phyloP scores from a whole-genome alignment of 2,888 invertebrate species.

The Netelia fuscicornis region DNA sequence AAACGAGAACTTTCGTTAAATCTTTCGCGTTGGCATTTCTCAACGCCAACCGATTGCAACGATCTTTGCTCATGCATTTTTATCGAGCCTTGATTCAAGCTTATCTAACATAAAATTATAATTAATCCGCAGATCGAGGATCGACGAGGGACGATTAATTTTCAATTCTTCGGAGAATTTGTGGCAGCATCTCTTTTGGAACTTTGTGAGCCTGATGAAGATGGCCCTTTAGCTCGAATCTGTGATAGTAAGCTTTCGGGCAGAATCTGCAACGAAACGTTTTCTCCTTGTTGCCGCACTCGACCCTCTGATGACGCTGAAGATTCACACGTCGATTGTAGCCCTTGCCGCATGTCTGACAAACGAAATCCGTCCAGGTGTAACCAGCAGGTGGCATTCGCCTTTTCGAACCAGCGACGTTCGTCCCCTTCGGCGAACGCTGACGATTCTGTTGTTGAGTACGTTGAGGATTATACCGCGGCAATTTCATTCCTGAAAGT shows the following conservation, averaged over 20 bases:
- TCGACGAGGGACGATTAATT: slow-evolving; percentile 4
- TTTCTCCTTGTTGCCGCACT: slow-evolving; percentile 80
- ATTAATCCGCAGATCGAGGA: background rate
- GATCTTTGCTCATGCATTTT: too few relatives aligned
- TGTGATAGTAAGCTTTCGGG: slow-evolving; percentile 83
- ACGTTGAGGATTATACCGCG: slow-evolving; percentile 22
- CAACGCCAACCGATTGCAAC: too few relatives aligned
- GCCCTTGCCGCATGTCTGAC: slow-evolving; percentile 70
- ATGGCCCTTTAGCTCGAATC: slow-evolving; percentile 83
- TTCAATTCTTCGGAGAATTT: slow-evolving; percentile 29
- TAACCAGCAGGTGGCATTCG: slow-evolving; percentile 16
- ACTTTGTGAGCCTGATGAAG: slow-evolving; percentile 74
- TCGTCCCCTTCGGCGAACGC: background rate
- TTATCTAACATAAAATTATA: background rate
- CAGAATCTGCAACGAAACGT: slow-evolving; percentile 83
- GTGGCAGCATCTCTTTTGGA: slow-evolving; percentile 34
- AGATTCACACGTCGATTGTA: slow-evolving; percentile 73
- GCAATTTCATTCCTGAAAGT: slow-evolving; percentile 49
- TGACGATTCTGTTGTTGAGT: slow-evolving; percentile 15
- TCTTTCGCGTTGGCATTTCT: too few relatives aligned
- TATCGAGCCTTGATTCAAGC: too few relatives aligned
- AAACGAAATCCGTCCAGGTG: slow-evolving; percentile 48
- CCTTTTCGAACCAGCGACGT: background rate
- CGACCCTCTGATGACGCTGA: slow-evolving; percentile 72
- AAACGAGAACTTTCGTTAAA: too few relatives aligned